A percentile compares a stretch with the other conserved stretches of the same genome.
These are phyloP conservation scores for Noctua fimbriata DNA, from an alignment of 2,888 invertebrate genomes.

Conservation along the genomic window DNA sequence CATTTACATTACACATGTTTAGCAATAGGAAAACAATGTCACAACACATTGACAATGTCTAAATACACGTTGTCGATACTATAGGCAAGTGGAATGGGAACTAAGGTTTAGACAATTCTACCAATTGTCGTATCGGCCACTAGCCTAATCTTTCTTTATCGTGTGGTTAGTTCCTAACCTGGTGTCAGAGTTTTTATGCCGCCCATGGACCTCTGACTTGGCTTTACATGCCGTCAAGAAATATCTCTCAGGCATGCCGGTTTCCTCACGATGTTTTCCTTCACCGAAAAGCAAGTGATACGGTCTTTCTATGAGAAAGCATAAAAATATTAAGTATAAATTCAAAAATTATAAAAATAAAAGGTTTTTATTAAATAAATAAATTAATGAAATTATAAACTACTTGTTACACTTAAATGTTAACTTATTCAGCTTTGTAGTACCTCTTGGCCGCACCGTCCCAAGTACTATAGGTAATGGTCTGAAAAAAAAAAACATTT, in stretches of 20 bases:
- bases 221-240: no score
- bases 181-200: no score
- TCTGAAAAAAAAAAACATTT: slow-evolving; percentile 65
- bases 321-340: neutral
- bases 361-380: neutral
- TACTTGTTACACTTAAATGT: slow-evolving; percentile 7
- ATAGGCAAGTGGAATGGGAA: neutral
- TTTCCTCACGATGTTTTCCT: no score
- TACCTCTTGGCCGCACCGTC: slow-evolving; percentile 70
- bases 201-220: no score
- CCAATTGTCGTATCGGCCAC: neutral
- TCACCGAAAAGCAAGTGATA: no score
- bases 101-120: neutral
- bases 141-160: no score
- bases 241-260: no score
- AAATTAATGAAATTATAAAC: neutral
- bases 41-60: neutral
- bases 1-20: no score
- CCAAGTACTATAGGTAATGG: slow-evolving; percentile 65
- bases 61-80: neutral
- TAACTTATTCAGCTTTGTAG: slow-evolving; percentile 67
- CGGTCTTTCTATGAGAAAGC: neutral
- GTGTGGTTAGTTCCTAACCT: no score
- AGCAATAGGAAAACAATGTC: neutral
- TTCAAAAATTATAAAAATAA: neutral